Base-by-base conservation (phyloP, 2,888 invertebrate species). In the Ectemnius continuus region DNA sequence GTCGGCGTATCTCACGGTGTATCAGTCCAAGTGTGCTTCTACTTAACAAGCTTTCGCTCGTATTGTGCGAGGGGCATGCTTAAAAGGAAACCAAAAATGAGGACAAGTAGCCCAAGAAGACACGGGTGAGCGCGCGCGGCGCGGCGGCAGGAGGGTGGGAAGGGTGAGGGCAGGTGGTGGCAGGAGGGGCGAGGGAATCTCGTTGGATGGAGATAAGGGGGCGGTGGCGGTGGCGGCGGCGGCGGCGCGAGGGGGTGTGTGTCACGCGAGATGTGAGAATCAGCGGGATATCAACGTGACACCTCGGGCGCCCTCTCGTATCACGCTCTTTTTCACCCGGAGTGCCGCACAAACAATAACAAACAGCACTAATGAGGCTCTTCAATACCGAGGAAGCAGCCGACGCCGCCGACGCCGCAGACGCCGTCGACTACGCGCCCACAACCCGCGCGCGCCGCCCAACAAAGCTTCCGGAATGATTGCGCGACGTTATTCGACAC, bases 71-170 rank as follows among this genome's bases (percentile, higher is more conserved):
- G 85, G 83, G 83, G 84, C 87, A 88, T 90, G 87, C 87, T 90
- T 90, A 90, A 91, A 90, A 90, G 89, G 89, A 90, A 90, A 89
- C 89, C 89, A 90, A 91, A 91, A 91, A 91, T 89, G 88, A 81
- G 90, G 88, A 89, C 90, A 90, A 91, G 91, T 89, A 86, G 86
- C 81, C 84, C 76, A 70, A 81, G 81, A 84, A 82, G 81, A 65
- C 56, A 46, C 36, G 36, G 36, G 36, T 36, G 36, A 52, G 14
- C 52, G 52, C 52, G 52, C 5, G n/a, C 0, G 75, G 58, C 67
- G 67, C 73, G 67, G 63, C 75, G 73, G 45, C 52, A 57, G 66
- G 20, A 36, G 56, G 61, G 70, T 48, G 70, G 68, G 60, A 63
- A 67, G 61, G 74, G n/a, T n/a, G n/a, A n/a, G n/a, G n/a, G n/a